Base-by-base conservation (phyloP, 1,140 invertebrate species). In the Ceratosolen solmsi region DNA sequence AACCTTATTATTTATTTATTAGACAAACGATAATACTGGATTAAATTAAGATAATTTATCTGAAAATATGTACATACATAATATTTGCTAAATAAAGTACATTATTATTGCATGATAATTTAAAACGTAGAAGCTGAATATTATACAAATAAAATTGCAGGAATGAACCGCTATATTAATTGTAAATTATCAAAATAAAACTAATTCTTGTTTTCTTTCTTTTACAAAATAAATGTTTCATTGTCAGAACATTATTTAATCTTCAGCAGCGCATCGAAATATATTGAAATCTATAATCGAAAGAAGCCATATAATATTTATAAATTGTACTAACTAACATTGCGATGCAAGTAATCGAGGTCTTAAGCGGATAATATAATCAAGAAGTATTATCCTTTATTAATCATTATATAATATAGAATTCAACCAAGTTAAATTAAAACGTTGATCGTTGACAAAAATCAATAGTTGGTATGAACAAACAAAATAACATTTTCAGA, bases 181-280 rank as follows among this genome's bases (percentile, higher is more conserved):
- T 41, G 49, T 72, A 2, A 2, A 49, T 72, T 54, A 33, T 77
- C 60, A 38, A 25, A 82, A 51, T 77, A n/a, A 82, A 60, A n/a
- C n/a, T n/a, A n/a, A 49, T 82, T 7, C 77, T 77, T 58, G 77
- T 82, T 56, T 76, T 30, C n/a, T 82, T 72, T 25, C 72, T 46
- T 33, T 3, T 9, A 60, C 41, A 20, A 72, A 22, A 72, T 60
- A 7, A 82, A 82, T 77, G 77, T 49, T 82, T 77, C 33, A 72
- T 38, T 72, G 80, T 77, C 15, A 78, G 25, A 63, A 73, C 27
- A 72, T 38, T 82, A 9, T 68, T 82, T 49, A 63, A 82, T 20
- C 80, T 78, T 70, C 51, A 72, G 60, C 73, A 78, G 51, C 0
- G 25, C 80, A 82, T 78, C 3, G 51, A 63, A 78, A 60, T 60